These are phyloP conservation scores for Nomada hirtipes DNA, from an alignment of 2,888 invertebrate species.

Conservation along the genomic window DNA sequence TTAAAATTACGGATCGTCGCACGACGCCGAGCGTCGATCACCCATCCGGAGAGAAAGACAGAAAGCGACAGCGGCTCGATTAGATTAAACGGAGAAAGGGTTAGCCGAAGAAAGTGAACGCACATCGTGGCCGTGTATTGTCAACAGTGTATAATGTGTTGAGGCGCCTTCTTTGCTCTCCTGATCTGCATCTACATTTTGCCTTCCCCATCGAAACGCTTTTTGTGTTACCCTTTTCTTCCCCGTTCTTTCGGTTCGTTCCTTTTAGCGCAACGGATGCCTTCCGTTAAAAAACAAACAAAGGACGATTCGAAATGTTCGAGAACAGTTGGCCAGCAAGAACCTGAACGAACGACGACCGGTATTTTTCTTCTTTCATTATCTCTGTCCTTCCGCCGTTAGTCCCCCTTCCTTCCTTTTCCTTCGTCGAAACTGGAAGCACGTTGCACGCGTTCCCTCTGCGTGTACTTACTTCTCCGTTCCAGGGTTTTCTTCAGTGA, in stretches of 20 bases:
- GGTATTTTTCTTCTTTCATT: not conserved
- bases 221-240: not conserved
- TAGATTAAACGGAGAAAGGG: conserved; percentile 29
- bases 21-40: conserved; percentile 30
- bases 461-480: not conserved
- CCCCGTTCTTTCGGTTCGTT: not conserved
- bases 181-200: conserved; percentile 6
- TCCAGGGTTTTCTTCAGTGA: not conserved
- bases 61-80: conserved; percentile 31
- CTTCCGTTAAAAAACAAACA: not conserved
- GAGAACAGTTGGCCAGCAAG: conserved; percentile 12
- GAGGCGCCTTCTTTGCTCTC: conserved; percentile 35
- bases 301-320: not conserved
- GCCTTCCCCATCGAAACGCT: not conserved
- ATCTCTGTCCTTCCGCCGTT: not conserved
- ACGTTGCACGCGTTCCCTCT: conserved; percentile 11
- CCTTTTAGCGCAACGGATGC: not conserved
- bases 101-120: conserved; percentile 56
- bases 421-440: conserved; percentile 31
- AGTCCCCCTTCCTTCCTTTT: not conserved
- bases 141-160: conserved; percentile 51
- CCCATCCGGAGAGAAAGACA: conserved; percentile 23
- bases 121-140: conserved; percentile 64
- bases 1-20: conserved; percentile 23
- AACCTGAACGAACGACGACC: conserved; percentile 34